Percentiles rank a stretch among this genome's conserved stretches.
Evolutionary conservation across 2,797 vertebrate species (phyloP).

Genomic region (Sebastes flavidus): DNA sequence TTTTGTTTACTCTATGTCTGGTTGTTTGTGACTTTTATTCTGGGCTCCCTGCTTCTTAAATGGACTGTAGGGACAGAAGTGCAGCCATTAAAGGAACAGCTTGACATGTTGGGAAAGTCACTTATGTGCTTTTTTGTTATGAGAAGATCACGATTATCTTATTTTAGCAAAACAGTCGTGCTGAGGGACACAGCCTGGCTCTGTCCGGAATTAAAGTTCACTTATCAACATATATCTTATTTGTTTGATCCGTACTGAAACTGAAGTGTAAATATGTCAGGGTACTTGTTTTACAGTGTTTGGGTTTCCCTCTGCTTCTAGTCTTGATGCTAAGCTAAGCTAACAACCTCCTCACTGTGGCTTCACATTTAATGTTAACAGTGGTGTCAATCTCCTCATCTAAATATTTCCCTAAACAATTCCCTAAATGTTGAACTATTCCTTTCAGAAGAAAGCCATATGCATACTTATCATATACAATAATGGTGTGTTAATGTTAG

Average conservation of each 20-base stretch:
- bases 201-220: no score
- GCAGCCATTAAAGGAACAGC: background rate
- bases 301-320: background rate
- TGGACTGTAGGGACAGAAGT: background rate
- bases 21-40: background rate
- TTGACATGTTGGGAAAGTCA: background rate
- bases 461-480: background rate
- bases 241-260: background rate
- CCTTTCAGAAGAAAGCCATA: background rate
- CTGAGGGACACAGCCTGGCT: no score
- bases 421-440: background rate
- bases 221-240: background rate
- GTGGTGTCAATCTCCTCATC: background rate
- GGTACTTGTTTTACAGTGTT: background rate
- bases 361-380: background rate
- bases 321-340: background rate
- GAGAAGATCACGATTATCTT: background rate
- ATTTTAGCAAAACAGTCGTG: background rate
- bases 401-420: background rate
- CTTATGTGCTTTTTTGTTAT: background rate
- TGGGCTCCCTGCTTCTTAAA: background rate
- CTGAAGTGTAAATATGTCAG: background rate
- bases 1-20: background rate
- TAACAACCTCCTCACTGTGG: background rate
- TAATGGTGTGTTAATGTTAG: constrained; percentile 1